These are phyloP conservation scores for Rhinolophus sinicus DNA, from an alignment of 2,113 vertebrate species.

Conservation along the genomic window DNA sequence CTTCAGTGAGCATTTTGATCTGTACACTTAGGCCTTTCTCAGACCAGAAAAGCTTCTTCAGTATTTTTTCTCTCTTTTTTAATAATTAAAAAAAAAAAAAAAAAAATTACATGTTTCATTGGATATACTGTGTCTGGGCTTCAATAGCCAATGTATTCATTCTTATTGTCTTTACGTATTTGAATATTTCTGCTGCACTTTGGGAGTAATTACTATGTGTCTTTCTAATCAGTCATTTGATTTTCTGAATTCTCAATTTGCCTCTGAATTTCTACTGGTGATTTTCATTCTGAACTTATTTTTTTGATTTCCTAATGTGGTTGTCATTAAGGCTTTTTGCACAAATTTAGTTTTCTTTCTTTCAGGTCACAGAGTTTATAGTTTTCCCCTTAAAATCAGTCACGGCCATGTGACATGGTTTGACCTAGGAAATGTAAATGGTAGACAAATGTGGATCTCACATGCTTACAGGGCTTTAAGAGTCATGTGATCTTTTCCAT, in stretches of 20 bases:
- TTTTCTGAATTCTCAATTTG: constrained; percentile 18
- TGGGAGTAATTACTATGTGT: not conserved
- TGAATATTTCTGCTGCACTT: not conserved
- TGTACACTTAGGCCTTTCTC: not conserved
- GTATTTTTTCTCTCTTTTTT: not conserved
- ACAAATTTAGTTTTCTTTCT: not conserved
- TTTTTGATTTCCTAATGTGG: not conserved
- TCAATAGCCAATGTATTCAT: not conserved
- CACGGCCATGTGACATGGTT: not conserved
- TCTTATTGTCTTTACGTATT: not conserved
- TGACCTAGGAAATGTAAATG: not conserved
- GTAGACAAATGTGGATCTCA: not conserved
- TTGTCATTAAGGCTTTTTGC: not conserved
- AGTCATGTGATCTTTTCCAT: not conserved
- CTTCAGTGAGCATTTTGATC: not conserved
- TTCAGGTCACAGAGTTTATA: not conserved
- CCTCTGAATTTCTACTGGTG: not conserved
- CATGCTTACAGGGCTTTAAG: not conserved
- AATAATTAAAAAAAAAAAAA: not conserved
- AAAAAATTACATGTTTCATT: not conserved
- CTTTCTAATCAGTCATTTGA: not conserved
- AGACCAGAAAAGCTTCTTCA: not conserved
- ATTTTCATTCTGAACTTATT: constrained; percentile 8
- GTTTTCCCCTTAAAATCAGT: not conserved
- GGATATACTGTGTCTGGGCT: not conserved